Evolutionary conservation across 2,797 vertebrate genomes (phyloP).

Genomic region (Danio aesculapii): DNA sequence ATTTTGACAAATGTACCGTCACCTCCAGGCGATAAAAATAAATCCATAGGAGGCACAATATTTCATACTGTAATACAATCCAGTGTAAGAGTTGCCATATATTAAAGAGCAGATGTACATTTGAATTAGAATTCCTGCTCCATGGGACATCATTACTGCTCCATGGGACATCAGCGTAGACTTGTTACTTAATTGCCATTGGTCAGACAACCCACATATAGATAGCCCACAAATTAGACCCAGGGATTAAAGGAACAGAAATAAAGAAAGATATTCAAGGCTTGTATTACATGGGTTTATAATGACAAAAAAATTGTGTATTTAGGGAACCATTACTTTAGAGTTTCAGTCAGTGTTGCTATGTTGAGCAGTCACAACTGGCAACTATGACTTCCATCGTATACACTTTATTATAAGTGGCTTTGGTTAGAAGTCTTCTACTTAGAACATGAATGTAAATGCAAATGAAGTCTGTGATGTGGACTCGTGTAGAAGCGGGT

Average conservation of each 20-base stretch:
- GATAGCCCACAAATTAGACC: not conserved
- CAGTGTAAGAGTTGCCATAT: slow-evolving; percentile 10
- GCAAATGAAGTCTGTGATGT: slow-evolving; percentile 33
- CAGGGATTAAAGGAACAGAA: not conserved
- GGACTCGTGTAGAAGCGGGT: slow-evolving; percentile 17
- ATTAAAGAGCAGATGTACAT: slow-evolving; percentile 24
- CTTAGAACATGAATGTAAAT: slow-evolving; percentile 36
- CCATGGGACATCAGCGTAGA: not conserved
- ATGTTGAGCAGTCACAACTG: slow-evolving; percentile 4
- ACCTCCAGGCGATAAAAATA: slow-evolving; percentile 76
- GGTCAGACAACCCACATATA: not conserved
- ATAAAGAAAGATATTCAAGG: not conserved
- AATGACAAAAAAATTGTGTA: not conserved
- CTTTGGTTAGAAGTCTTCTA: slow-evolving; percentile 9
- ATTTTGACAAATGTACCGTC: slow-evolving; percentile 81
- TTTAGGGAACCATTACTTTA: not conserved
- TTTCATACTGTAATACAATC: slow-evolving; percentile 44
- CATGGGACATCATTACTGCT: too few species aligned
- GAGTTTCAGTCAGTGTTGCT: not conserved
- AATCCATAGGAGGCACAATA: slow-evolving; percentile 71
- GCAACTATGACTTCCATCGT: not conserved
- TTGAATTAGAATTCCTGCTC: not conserved
- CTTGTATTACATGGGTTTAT: not conserved
- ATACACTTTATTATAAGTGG: slow-evolving; percentile 18
- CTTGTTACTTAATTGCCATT: not conserved